Base-by-base conservation (phyloP, 2,113 vertebrate genomes). In the Ctenodactylus gundi region DNA sequence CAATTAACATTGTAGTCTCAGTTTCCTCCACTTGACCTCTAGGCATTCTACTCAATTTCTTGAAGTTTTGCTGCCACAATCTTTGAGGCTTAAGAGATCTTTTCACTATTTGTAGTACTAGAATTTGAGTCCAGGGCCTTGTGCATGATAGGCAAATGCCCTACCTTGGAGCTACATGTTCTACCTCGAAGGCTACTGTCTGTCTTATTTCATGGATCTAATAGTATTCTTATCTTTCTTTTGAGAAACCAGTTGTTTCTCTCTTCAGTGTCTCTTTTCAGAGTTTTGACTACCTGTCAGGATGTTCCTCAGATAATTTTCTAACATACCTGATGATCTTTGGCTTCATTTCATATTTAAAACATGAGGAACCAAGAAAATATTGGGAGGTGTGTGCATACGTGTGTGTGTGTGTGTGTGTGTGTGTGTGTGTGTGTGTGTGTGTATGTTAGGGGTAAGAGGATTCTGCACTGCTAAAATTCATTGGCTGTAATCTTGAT, bases 271-370 rank as follows among this genome's bases (percentile, higher is more conserved):
- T 73, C 41, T 81, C 4, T 85, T 80, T 92, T 70, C 51, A 57
- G 21, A 57, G 17, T 81, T 65, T 85, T 85, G 31, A n/a, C 15
- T 51, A 53, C 53, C 27, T 85, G 49, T 62, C 39, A 34, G 36
- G 6, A 41, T 53, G 77, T 88, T 62, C 75, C 29, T 39, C 58
- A 53, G n/a, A 65, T 20, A 39, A 18, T 87, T 82, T 93, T 77
- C 20, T 58, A 60, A 90, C 57, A 58, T 51, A 91, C 39, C 80
- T 93, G 1, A 6, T 41, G 7, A 77, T 57, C 21, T 70, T 60
- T 92, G 39, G 17, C 13, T 85, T 60, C 41, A 41, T 94, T 94
- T 92, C n/a, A 85, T 85, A 64, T 93, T 65, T 83, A 57, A 91
- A 92, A 84, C 29, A 92, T 34, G 46, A 88, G 21, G 12, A 5